Conservation (phyloP, 2,113 vertebrate species). For the Spea bombifrons region DNA sequence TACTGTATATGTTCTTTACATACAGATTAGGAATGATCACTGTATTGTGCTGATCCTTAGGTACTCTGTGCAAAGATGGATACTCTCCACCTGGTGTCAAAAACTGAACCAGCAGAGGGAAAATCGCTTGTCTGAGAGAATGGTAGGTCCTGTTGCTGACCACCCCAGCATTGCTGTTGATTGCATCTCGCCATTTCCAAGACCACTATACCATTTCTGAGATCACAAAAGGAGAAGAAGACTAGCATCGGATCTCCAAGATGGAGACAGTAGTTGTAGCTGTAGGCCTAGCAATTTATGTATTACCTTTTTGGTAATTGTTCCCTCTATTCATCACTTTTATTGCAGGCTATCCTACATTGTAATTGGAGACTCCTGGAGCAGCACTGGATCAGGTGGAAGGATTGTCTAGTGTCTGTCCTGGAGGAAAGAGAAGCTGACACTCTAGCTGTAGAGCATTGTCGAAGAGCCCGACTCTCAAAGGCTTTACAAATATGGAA, state of each 20-base stretch:
- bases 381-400: slow-evolving; percentile 73
- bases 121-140: slow-evolving; percentile 65
- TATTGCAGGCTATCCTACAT: slow-evolving; percentile 74
- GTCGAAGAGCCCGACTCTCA: slow-evolving; percentile 40
- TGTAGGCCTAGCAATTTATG: too few relatives aligned
- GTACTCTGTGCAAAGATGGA: slow-evolving; percentile 56
- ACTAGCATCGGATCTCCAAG: too few relatives aligned
- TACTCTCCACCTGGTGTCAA: slow-evolving; percentile 75
- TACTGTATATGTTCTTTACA: too few relatives aligned
- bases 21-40: too few relatives aligned
- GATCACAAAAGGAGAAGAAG: too few relatives aligned
- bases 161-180: slow-evolving; percentile 14
- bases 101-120: slow-evolving; percentile 62
- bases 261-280: too few relatives aligned
- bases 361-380: slow-evolving; percentile 58
- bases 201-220: too few relatives aligned
- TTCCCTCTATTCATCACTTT: background rate
- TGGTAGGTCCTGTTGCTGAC: slow-evolving; percentile 59
- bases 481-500: slow-evolving; percentile 63
- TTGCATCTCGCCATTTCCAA: background rate
- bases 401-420: slow-evolving; percentile 9
- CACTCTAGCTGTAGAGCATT: slow-evolving; percentile 53
- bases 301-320: background rate
- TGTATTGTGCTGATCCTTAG: slow-evolving; percentile 45
- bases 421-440: slow-evolving; percentile 49